phyloP scores from a whole-genome alignment of 2,888 invertebrate species.

The Apomyelois bistriatella region DNA sequence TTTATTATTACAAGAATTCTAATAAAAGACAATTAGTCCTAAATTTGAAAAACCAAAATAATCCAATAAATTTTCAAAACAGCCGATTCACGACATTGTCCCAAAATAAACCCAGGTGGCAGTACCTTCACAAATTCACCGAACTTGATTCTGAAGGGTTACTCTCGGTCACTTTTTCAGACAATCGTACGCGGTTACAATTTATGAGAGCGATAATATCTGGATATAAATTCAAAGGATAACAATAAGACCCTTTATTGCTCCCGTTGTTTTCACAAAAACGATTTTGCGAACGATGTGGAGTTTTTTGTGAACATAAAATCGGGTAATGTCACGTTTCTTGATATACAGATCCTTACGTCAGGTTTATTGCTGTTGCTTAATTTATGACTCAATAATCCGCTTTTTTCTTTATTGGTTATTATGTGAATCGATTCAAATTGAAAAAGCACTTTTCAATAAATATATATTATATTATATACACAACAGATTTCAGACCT shows the following conservation, averaged over 20 bases:
- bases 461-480: too few species aligned
- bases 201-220: conserved; percentile 75
- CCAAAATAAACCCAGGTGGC: not conserved
- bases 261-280: conserved; percentile 74
- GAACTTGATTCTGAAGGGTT: conserved; percentile 29
- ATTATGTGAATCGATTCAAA: not conserved
- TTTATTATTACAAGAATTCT: too few species aligned
- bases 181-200: conserved; percentile 64
- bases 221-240: conserved; percentile 78
- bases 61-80: too few species aligned
- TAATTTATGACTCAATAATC: conserved; percentile 39
- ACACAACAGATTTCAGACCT: too few species aligned
- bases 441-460: not conserved
- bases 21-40: too few species aligned
- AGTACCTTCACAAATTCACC: not conserved
- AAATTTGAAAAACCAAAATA: too few species aligned
- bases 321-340: conserved; percentile 62
- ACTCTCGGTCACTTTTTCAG: conserved; percentile 61
- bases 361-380: conserved; percentile 46
- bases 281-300: conserved; percentile 62
- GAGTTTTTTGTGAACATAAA: conserved; percentile 67
- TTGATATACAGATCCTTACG: conserved; percentile 61
- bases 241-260: conserved; percentile 77
- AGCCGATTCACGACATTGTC: not conserved
- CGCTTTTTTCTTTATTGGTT: conserved; percentile 21